These are phyloP conservation scores for Sander lucioperca DNA, from an alignment of 2,113 vertebrate genomes.

Conservation along the genomic window DNA sequence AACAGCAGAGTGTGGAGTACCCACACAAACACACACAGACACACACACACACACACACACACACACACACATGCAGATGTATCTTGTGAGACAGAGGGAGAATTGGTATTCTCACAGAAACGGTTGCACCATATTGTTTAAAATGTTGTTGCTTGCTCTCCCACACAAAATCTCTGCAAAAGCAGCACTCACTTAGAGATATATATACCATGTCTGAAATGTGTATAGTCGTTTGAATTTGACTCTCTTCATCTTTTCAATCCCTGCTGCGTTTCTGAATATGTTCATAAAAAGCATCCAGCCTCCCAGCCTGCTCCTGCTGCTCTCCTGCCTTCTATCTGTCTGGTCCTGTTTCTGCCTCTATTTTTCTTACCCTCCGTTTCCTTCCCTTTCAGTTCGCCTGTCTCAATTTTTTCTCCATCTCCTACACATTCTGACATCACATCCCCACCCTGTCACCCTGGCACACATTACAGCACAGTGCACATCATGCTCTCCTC, in stretches of 20 bases:
- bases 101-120: not conserved
- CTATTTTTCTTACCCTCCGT: conserved; percentile 56
- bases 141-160: conserved; percentile 3
- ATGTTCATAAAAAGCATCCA: conserved; percentile 46
- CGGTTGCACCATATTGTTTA: not conserved
- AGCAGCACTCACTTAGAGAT: not conserved
- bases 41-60: not conserved
- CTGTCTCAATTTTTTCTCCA: conserved; percentile 64
- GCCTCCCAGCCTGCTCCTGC: conserved; percentile 18
- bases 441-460: conserved; percentile 67
- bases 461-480: conserved; percentile 66
- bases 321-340: conserved; percentile 62
- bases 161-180: conserved; percentile 31
- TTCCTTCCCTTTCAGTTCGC: conserved; percentile 63
- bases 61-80: not conserved
- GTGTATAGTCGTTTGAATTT: conserved; percentile 6
- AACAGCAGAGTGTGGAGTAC: not conserved
- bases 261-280: conserved; percentile 44
- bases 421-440: conserved; percentile 76
- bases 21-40: conserved; percentile 1
- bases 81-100: conserved; percentile 1
- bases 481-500: conserved; percentile 65
- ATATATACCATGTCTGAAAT: conserved; percentile 10
- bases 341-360: conserved; percentile 53
- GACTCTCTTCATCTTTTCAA: conserved; percentile 18